Evolutionary conservation across 2,797 vertebrate species (phyloP), one percentile per base, ranked within the genome.

Genomic region (Peromyscus attwateri): DNA sequence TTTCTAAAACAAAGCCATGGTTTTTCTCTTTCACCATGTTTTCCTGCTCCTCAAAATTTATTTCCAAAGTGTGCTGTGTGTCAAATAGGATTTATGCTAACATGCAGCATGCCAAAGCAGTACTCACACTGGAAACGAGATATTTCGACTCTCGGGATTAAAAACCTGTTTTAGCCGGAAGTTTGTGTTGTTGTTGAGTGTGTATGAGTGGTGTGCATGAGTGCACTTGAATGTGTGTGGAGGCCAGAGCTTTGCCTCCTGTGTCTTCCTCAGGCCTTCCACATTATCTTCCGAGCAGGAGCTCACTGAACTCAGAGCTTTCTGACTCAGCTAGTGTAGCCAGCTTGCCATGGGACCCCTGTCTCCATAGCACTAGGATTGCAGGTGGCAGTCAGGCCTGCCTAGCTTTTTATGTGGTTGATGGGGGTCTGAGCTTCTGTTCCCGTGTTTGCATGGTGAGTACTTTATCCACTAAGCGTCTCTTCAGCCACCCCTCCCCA

Each of bases 1-100:
- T 92, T 96, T 94, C 46, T 95, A 70, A 83, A 92, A 46, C 7
- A 46, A 75, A 17, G 16, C 49, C 14, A 13, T 87, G 68, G 29
- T 89, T 94, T 21, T 95, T 92, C 46, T 75, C 40, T 68, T 52
- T 27, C 27, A 77, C 29, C 2, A 9, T 92, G 68, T 95, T 95
- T 96, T 95, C 70, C 92, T 96, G 52, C 17, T 92, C 62, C 77
- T 93, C 34, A 62, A 62, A 91, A 73, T 66, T 81, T 19, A 37
- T 95, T 95, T 96, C 40, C 25, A 97, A 85, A 92, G 17, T 9
- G 60, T 68, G 31, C 23, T 71, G 5, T 75, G 16, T 60, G 52
- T 27, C n/a, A 70, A 10, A 27, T 34, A n/a, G 46, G 31, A 87
- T 52, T 87, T 49, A 27, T 70, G 2, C 34, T 70, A n/a, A 52